Evolutionary conservation across 2,888 invertebrate genomes (phyloP), one percentile per base, ranked within the genome.

Genomic region (Pomacea canaliculata): DNA sequence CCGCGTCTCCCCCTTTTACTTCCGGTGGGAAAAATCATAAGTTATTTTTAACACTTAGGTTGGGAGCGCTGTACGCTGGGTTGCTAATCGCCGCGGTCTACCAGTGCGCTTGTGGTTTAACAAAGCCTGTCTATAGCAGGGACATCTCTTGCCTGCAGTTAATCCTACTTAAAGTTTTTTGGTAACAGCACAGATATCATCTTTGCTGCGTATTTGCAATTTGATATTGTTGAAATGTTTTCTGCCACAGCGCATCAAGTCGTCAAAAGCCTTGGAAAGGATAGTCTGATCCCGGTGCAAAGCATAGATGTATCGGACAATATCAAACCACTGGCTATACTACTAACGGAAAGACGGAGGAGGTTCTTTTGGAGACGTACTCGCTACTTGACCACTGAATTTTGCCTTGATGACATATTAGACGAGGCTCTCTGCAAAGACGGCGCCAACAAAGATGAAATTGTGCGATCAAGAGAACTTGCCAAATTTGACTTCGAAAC

Each of bases 241-340:
- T 76, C 84, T 5, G 82, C 85, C 27, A 82, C 85, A 2, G 82
- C 83, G 60, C 80, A 83, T 72, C 83, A 84, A 67, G 82, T 85
- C 65, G 82, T 82, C 5, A 82, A 79, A 73, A 78, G 83, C 16
- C 78, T 84, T 1, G 85, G 85, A 19, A 82, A 82, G 68, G 82
- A 83, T 59, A 82, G 82, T 0, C 76, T 85, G 18, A 77, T 77
- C 18, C 82, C 83, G 0, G 82, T 82, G 19, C 83, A 83, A 27
- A 83, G 80, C 27, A 76, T 85, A 16, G 83, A 84, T 76, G 78
- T 79, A 19, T 78, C 81, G 27, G 83, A 83, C 73, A 82, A 82
- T 69, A 77, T 83, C n/a, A 78, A 79, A 60, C 79, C 81, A 12
- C 77, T 84, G 13, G 79, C 83, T 62, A 56, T 85, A 8, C 82